Evolutionary conservation across 2,113 vertebrate genomes (phyloP), one percentile per base, ranked within the genome.

Genomic region (Colossoma macropomum): DNA sequence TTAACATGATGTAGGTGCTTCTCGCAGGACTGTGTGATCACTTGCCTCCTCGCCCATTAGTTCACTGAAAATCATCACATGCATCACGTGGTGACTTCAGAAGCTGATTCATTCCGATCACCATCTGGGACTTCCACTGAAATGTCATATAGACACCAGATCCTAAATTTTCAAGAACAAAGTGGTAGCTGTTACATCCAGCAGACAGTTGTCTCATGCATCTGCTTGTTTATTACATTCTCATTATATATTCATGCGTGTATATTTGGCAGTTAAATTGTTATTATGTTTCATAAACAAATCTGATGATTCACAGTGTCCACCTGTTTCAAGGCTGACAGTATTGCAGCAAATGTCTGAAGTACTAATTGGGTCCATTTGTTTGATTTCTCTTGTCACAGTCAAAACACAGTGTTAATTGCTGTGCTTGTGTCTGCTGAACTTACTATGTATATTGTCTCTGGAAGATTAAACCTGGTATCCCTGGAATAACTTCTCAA

Each of bases 161-260:
- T 52, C 19, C n/a, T 10, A 27, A 28, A 9, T 69, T 68, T 73
- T 75, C 13, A 82, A 54, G 23, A 68, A 41, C 25, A 0, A 54
- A 9, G 8, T 23, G 28, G 10, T 52, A 32, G 48, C 28, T 25
- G 48, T 79, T 54, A 15, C 32, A 56, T 52, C 63, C 27, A 52
- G 65, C 30, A 72, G 15, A 72, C 25, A 7, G n/a, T 72, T 48
- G 16, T 30, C 13, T 59, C 17, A 23, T 56, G 38, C 8, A 60
- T 62, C 25, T 45, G 23, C 68, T 41, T 71, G 38, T 71, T 71
- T 71, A n/a, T 70, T 71, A 45, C 23, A 45, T 71, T 71, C 23
- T 71, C 21, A 19, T 79, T 32, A 69, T 56, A 70, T 13, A 3
- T 28, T 38, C 23, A 13, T 28, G 16, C 50, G 25, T 66, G 50